Base-by-base conservation (phyloP, 2,113 vertebrate genomes). In the Kryptolebias marmoratus region DNA sequence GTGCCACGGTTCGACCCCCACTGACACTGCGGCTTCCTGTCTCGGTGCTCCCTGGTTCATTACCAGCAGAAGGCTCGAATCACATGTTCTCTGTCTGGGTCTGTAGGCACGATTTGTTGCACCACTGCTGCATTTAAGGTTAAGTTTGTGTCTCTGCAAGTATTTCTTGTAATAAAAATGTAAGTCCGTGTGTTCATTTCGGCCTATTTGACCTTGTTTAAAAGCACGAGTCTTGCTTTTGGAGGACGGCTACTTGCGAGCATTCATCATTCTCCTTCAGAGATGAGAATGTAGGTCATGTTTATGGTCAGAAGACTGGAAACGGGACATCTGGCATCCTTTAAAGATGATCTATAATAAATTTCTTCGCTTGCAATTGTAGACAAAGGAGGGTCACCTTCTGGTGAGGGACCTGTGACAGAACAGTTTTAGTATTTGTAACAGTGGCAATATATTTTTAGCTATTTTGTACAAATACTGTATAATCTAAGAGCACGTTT, bases 251-350 rank as follows among this genome's bases (percentile, higher is more conserved):
- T 53, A 63, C 36, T 49, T 61, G 69, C 59, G 67, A 54, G 49
- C 30, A 56, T 53, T 60, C 36, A 63, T 69, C 27, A 44, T 68
- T 44, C 58, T 73, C 45, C 57, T 36, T 73, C 39, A 31, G 9
- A 58, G 27, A 78, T 44, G 14, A 49, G 27, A 83, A 77, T 79
- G 31, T 76, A 64, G 79, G 78, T 62, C 68, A 55, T 82, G 61
- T 76, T 84, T 81, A 73, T 57, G 45, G 70, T 82, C 77, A 75
- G 54, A 68, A 32, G 73, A 69, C 54, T 84, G 39, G 18, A 82
- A 79, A 83, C 73, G 64, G 68, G 68, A 54, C 74, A 67, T 80
- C 64, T 68, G 47, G 82, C 8, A 14, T 68, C 67, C 36, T 72
- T 73, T 71, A 64, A 73, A 87, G 69, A 70, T 65, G 50, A 71